phyloP scores from a whole-genome alignment of 1,140 invertebrate species.

The Pseudobourletiella spinata region DNA sequence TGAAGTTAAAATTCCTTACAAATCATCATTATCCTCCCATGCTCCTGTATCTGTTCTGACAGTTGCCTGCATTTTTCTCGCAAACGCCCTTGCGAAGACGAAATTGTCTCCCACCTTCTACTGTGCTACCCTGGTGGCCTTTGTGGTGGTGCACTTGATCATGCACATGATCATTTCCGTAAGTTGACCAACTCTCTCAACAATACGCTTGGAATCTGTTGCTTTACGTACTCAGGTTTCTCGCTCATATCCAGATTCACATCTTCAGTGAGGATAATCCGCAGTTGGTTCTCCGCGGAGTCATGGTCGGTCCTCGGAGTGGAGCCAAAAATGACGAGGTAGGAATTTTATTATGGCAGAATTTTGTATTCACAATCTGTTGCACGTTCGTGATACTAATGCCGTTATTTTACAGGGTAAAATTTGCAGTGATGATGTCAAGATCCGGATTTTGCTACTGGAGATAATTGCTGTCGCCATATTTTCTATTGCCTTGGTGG shows the following conservation, averaged over 20 bases:
- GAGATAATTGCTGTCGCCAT: too few relatives aligned
- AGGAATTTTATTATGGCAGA: too few relatives aligned
- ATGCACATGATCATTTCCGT: constrained; percentile 80
- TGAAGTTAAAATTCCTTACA: background rate
- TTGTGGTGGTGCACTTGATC: constrained; percentile 78
- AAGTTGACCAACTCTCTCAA: constrained; percentile 43
- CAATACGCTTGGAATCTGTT: background rate
- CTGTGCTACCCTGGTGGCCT: constrained; percentile 59
- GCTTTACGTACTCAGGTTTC: background rate
- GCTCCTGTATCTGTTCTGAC: constrained; percentile 42
- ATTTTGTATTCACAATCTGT: too few relatives aligned
- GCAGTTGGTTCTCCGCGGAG: constrained; percentile 21
- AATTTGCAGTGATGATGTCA: too few relatives aligned
- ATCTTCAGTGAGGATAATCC: constrained; percentile 25
- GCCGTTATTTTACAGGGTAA: too few relatives aligned
- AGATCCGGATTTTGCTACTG: too few relatives aligned
- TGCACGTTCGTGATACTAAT: too few relatives aligned
- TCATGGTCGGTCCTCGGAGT: constrained; percentile 25
- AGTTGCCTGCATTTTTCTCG: constrained; percentile 90
- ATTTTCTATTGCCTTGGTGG: too few relatives aligned
- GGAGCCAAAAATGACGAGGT: too few relatives aligned
- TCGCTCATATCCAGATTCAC: constrained; percentile 20
- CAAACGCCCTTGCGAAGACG: constrained; percentile 72
- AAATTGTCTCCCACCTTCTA: constrained; percentile 45
- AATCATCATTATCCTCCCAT: background rate